These are phyloP conservation scores for Castor canadensis DNA, from an alignment of 2,113 vertebrate species.

Conservation along the genomic window DNA sequence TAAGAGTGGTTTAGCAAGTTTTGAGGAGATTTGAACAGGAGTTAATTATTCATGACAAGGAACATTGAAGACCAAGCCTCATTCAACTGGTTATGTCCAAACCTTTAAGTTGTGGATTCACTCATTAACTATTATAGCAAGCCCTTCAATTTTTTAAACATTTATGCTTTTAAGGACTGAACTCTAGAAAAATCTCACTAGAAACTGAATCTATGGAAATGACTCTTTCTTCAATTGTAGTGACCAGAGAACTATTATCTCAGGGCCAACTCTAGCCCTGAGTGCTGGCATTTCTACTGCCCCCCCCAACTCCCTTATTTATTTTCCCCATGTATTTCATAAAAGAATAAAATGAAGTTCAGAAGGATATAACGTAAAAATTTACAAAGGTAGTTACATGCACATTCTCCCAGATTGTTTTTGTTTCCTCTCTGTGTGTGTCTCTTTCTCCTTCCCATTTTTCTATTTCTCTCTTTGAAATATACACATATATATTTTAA, in stretches of 20 bases:
- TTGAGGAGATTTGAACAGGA: background rate
- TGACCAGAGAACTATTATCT: background rate
- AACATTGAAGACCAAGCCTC: background rate
- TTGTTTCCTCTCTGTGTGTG: background rate
- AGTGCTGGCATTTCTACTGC: background rate
- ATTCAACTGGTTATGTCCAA: background rate
- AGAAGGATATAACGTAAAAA: background rate
- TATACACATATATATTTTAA: background rate
- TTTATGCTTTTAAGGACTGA: background rate
- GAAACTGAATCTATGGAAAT: background rate
- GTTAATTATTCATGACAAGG: background rate
- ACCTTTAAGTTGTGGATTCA: background rate
- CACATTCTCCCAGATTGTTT: background rate
- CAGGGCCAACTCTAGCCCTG: background rate
- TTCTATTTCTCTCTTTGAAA: background rate
- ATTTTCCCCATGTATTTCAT: background rate
- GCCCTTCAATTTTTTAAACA: background rate
- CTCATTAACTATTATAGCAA: background rate
- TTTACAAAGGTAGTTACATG: background rate
- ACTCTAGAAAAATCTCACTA: background rate
- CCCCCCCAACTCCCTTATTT: background rate
- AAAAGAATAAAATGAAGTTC: background rate
- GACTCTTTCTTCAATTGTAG: background rate
- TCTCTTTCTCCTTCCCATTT: background rate
- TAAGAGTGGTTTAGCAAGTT: background rate